phyloP scores from a whole-genome alignment of 2,113 vertebrate species.

The Stigmatopora argus region DNA sequence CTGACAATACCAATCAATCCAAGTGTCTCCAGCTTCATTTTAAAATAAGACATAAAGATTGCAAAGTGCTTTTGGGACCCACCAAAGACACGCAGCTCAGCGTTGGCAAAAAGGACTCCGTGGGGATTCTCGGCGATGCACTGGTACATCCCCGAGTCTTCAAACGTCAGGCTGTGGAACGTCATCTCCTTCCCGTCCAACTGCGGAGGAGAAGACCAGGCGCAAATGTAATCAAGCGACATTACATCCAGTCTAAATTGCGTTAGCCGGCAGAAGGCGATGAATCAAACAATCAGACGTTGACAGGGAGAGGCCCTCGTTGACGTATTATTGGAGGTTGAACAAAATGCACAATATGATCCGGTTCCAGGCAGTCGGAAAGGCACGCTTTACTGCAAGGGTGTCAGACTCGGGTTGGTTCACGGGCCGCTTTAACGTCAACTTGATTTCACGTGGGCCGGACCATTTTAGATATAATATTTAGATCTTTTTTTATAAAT shows the following conservation, averaged over 20 bases:
- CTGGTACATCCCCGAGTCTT: conserved; percentile 92
- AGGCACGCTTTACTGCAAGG: too few species aligned
- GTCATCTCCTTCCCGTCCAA: conserved; percentile 76
- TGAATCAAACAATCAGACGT: conserved; percentile 15
- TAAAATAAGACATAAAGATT: conserved; percentile 13
- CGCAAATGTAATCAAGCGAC: background rate
- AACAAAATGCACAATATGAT: too few species aligned
- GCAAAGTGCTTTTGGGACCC: conserved; percentile 53
- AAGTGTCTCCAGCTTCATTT: background rate
- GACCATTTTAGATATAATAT: too few species aligned
- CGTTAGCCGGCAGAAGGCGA: conserved; percentile 4
- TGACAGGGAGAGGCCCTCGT: conserved; percentile 22
- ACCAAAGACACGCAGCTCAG: conserved; percentile 91
- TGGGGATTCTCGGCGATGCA: conserved; percentile 89
- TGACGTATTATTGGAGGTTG: background rate
- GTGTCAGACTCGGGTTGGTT: too few species aligned
- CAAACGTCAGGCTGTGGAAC: conserved; percentile 76
- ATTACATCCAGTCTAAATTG: background rate
- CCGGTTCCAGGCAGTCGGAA: too few species aligned
- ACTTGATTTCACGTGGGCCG: too few species aligned
- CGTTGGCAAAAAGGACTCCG: conserved; percentile 85
- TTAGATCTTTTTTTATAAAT: too few species aligned
- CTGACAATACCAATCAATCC: background rate
- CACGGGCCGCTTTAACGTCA: too few species aligned
- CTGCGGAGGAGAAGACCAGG: conserved; percentile 55